These are phyloP conservation scores for Phlogophora meticulosa DNA, from an alignment of 2,888 invertebrate genomes.

Conservation along the genomic window DNA sequence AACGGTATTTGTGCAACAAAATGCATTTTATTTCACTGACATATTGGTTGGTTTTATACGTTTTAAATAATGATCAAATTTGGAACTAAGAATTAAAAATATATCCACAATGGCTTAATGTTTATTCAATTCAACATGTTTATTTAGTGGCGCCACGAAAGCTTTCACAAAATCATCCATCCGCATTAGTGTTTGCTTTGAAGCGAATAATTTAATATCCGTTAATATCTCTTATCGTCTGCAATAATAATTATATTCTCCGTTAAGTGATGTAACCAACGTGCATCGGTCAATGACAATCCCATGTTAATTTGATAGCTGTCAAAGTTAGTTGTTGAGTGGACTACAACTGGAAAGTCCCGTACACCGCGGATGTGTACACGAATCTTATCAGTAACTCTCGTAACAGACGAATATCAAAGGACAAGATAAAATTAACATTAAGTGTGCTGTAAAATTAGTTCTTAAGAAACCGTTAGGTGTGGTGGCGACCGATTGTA, in stretches of 20 bases:
- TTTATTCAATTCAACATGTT: constrained; percentile 38
- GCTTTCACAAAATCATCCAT: constrained; percentile 67
- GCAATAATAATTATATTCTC: constrained; percentile 75
- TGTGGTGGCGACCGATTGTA: constrained; percentile 34
- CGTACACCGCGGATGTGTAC: constrained; percentile 65
- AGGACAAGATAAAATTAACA: constrained; percentile 51
- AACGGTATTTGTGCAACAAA: constrained; percentile 32
- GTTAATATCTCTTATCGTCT: constrained; percentile 79
- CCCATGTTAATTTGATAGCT: constrained; percentile 85
- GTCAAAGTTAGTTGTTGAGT: constrained; percentile 75
- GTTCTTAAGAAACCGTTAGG: constrained; percentile 45
- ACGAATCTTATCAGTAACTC: constrained; percentile 68
- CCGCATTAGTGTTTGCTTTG: constrained; percentile 65
- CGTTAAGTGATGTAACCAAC: constrained; percentile 81
- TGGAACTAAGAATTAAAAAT: not conserved
- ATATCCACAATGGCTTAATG: not conserved
- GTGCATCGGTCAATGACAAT: constrained; percentile 78
- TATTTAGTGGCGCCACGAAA: constrained; percentile 54
- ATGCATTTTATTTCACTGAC: constrained; percentile 53
- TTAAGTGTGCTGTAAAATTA: constrained; percentile 48
- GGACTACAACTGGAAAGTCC: constrained; percentile 62
- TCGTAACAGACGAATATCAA: constrained; percentile 56
- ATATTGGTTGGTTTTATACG: constrained; percentile 4
- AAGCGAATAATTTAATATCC: constrained; percentile 80
- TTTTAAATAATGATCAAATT: not conserved